Conservation (phyloP, 2,888 invertebrate genomes). For the Tridacna gigas region DNA sequence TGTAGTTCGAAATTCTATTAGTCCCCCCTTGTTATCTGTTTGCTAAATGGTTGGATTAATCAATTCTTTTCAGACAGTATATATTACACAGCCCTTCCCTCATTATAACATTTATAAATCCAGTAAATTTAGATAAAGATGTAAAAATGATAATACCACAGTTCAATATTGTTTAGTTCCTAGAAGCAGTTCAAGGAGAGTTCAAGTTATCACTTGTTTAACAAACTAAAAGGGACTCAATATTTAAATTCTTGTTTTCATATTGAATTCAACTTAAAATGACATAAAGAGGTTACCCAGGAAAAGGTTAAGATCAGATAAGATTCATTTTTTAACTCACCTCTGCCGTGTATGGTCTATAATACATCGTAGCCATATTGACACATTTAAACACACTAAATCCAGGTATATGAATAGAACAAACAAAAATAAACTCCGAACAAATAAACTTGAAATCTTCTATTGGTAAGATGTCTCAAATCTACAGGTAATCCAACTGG, state of each 20-base stretch:
- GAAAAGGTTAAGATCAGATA: neutral
- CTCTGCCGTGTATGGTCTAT: slow-evolving; percentile 81
- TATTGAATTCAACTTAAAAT: too few species aligned
- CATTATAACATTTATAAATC: neutral
- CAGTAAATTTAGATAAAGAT: too few species aligned
- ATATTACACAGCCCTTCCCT: neutral
- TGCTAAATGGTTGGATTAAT: neutral
- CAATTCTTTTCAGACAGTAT: neutral
- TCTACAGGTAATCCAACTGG: slow-evolving; percentile 14
- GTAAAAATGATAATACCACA: neutral
- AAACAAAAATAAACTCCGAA: slow-evolving; percentile 24
- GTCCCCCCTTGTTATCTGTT: neutral
- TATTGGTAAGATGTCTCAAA: neutral
- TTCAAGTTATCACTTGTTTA: too few species aligned
- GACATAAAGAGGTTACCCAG: neutral
- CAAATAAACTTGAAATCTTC: slow-evolving; percentile 9
- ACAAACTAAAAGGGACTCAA: too few species aligned
- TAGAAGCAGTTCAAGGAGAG: too few species aligned
- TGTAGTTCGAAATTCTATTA: neutral
- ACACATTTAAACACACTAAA: slow-evolving; percentile 17
- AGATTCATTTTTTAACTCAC: slow-evolving; percentile 65
- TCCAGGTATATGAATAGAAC: slow-evolving; percentile 31
- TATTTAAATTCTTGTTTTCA: too few species aligned
- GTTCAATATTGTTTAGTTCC: neutral
- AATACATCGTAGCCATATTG: slow-evolving; percentile 83